These are phyloP conservation scores for Hypsibius dujardini DNA, from an alignment of 1,140 invertebrate species.

Conservation along the genomic window DNA sequence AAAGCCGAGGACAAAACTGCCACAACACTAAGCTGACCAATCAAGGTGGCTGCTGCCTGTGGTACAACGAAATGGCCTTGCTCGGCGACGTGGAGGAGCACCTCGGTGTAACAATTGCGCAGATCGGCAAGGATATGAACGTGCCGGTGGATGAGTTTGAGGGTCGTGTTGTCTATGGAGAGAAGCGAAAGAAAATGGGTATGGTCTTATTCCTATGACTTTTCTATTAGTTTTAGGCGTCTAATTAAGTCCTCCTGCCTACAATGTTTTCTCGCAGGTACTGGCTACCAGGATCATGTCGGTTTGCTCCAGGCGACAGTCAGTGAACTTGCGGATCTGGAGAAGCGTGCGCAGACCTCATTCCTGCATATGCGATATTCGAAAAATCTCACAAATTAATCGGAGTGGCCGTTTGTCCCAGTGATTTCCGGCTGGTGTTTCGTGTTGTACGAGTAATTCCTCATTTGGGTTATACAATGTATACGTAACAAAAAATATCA, in stretches of 20 bases:
- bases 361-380: constrained; percentile 46
- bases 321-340: constrained; percentile 55
- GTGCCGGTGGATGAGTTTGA: constrained; percentile 90
- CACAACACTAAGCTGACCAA: constrained; percentile 74
- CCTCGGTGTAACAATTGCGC: constrained; percentile 82
- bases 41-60: constrained; percentile 75
- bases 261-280: constrained; percentile 29
- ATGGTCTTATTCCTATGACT: too few relatives aligned
- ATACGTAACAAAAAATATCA: too few relatives aligned
- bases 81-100: constrained; percentile 96
- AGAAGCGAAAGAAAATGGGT: constrained; percentile 47
- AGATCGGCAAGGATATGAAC: constrained; percentile 63
- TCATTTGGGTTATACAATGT: too few relatives aligned
- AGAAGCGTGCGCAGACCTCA: constrained; percentile 62
- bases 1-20: constrained; percentile 67
- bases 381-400: too few relatives aligned
- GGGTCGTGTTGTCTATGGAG: constrained; percentile 89
- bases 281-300: constrained; percentile 60
- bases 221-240: too few relatives aligned
- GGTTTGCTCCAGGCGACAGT: constrained; percentile 71
- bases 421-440: too few relatives aligned
- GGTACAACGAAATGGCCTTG: constrained; percentile 90
- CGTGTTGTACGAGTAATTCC: too few relatives aligned
- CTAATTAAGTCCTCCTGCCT: too few relatives aligned
- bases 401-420: too few relatives aligned